These are phyloP conservation scores for Nebria brevicollis DNA, from an alignment of 2,888 invertebrate genomes.

Conservation along the genomic window DNA sequence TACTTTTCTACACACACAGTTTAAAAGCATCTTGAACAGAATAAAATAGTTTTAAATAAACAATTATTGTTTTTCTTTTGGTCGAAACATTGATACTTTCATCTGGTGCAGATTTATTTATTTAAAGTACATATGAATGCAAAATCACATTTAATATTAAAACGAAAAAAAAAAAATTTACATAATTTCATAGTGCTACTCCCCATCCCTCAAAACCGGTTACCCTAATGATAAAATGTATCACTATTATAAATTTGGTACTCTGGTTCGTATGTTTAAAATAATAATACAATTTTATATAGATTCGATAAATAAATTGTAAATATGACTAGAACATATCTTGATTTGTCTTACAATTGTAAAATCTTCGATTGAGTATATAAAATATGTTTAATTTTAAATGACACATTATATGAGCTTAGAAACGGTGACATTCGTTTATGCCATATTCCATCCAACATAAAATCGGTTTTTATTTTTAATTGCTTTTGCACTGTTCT, in stretches of 20 bases:
- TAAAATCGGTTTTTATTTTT: background rate
- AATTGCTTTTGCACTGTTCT: background rate
- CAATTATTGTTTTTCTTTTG: no score
- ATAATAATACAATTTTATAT: slow-evolving; percentile 5
- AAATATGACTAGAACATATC: slow-evolving; percentile 41
- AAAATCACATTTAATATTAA: slow-evolving; percentile 18
- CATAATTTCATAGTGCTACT: slow-evolving; percentile 38
- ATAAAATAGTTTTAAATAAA: no score
- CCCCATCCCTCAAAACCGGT: slow-evolving; percentile 42
- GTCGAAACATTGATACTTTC: no score
- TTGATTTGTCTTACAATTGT: slow-evolving; percentile 45
- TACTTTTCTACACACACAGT: background rate
- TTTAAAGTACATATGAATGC: background rate
- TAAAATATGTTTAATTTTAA: slow-evolving; percentile 47
- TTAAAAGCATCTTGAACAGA: no score
- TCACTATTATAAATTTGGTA: slow-evolving; percentile 22
- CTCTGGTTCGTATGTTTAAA: slow-evolving; percentile 26
- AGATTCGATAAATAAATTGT: slow-evolving; percentile 40
- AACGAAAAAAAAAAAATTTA: slow-evolving; percentile 3
- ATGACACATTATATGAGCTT: slow-evolving; percentile 32
- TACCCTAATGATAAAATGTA: slow-evolving; percentile 16
- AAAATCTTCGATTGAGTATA: slow-evolving; percentile 45
- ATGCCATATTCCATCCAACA: slow-evolving; percentile 31
- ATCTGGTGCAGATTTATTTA: no score
- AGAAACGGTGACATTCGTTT: slow-evolving; percentile 29